Conservation (phyloP, 2,113 vertebrate species). For the Varanus komodoensis region DNA sequence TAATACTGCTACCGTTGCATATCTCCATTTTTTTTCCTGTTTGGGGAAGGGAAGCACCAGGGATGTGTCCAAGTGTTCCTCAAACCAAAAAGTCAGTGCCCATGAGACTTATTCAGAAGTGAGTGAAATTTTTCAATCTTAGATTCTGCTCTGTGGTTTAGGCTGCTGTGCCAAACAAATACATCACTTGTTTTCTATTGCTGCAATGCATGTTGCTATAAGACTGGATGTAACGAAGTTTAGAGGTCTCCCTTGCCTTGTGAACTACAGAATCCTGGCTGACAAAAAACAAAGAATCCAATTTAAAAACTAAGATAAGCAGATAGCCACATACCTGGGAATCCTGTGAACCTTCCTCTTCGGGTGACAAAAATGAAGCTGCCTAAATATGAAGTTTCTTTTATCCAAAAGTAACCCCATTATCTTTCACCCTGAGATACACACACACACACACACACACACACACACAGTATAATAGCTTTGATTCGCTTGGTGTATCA, state of each 20-base stretch:
- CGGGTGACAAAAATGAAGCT: constrained; percentile 11
- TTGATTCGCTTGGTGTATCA: constrained; percentile 26
- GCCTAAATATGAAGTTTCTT: neutral
- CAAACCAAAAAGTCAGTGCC: too few species aligned
- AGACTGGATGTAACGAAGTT: neutral
- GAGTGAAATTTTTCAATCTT: neutral
- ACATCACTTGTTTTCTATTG: neutral
- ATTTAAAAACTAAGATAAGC: neutral
- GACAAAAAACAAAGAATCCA: neutral
- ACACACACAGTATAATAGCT: constrained; percentile 40
- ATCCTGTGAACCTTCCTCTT: neutral
- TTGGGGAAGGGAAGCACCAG: too few species aligned
- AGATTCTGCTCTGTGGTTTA: neutral
- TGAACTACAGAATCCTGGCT: neutral
- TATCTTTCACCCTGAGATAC: constrained; percentile 54
- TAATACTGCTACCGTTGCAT: too few species aligned
- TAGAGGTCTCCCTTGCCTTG: neutral
- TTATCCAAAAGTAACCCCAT: constrained; percentile 24
- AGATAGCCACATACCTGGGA: neutral
- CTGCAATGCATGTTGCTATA: neutral
- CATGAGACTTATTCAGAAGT: neutral
- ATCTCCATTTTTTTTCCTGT: too few species aligned
- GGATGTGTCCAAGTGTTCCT: too few species aligned
- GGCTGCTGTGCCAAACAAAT: neutral
- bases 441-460: constrained; percentile 55